These are phyloP conservation scores for Coelopa frigida DNA, from an alignment of 1,140 invertebrate species.

Conservation along the genomic window DNA sequence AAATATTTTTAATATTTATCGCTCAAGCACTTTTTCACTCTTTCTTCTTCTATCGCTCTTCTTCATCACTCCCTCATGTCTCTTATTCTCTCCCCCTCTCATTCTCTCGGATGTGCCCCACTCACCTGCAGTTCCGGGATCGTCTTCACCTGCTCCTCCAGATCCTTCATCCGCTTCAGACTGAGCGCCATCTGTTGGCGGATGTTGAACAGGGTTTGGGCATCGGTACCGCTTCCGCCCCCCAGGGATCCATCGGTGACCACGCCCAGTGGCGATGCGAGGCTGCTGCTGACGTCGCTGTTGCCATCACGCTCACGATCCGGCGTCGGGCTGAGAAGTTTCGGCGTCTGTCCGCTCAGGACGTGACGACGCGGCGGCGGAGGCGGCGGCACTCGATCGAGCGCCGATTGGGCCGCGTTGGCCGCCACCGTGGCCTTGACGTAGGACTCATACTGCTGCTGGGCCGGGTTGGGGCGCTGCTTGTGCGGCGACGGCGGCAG, in stretches of 20 bases:
- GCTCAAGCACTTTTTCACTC: no score
- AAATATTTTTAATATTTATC: neutral
- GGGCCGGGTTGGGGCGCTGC: slow-evolving; percentile 33
- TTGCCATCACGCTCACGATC: neutral
- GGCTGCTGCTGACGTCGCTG: neutral
- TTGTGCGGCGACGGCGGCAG: slow-evolving; percentile 27
- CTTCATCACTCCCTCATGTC: no score
- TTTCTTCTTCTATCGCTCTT: no score
- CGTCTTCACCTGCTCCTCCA: slow-evolving; percentile 77
- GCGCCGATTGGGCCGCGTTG: slow-evolving; percentile 28
- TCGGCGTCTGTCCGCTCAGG: no score
- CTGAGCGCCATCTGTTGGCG: slow-evolving; percentile 61
- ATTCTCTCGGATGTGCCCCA: no score
- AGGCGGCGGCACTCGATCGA: slow-evolving; percentile 21
- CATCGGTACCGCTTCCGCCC: slow-evolving; percentile 20
- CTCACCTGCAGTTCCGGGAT: slow-evolving; percentile 74
- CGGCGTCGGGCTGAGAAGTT: slow-evolving; percentile 8
- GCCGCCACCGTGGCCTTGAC: slow-evolving; percentile 39
- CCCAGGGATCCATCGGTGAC: neutral
- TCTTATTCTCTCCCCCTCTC: no score
- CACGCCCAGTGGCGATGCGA: neutral
- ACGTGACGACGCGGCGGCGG: slow-evolving; percentile 31
- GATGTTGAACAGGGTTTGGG: slow-evolving; percentile 35
- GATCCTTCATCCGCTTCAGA: slow-evolving; percentile 65
- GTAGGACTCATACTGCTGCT: slow-evolving; percentile 41